phyloP scores from a whole-genome alignment of 2,888 invertebrate species.

The Serripes groenlandicus region DNA sequence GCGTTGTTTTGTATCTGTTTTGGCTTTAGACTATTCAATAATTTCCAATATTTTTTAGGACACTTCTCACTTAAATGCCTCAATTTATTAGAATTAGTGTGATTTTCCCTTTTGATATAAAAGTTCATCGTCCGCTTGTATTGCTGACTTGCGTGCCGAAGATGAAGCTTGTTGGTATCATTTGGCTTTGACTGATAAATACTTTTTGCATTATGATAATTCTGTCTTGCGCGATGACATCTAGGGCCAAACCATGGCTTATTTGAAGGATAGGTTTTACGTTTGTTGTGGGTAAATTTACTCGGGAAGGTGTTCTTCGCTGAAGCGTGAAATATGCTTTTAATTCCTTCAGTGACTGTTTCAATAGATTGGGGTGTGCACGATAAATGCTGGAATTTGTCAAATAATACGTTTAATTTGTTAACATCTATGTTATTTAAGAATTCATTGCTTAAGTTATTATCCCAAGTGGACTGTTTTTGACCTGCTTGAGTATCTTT shows the following conservation, averaged over 20 bases:
- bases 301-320: too few relatives aligned
- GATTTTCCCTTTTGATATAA: slow-evolving; percentile 12
- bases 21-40: slow-evolving; percentile 25
- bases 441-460: too few relatives aligned
- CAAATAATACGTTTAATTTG: too few relatives aligned
- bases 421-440: too few relatives aligned
- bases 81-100: slow-evolving; percentile 11
- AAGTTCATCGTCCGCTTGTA: slow-evolving; percentile 28
- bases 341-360: too few relatives aligned
- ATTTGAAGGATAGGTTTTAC: neutral
- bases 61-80: neutral
- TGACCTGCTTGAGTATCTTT: too few relatives aligned
- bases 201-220: slow-evolving; percentile 18
- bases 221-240: slow-evolving; percentile 16
- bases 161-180: neutral
- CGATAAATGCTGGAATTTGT: too few relatives aligned
- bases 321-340: too few relatives aligned
- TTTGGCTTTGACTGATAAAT: slow-evolving; percentile 1
- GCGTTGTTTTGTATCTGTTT: slow-evolving; percentile 2
- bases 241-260: slow-evolving; percentile 37
- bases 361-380: too few relatives aligned
- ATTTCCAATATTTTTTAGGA: slow-evolving; percentile 37
- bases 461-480: too few relatives aligned
- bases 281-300: too few relatives aligned
- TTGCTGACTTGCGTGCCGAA: slow-evolving; percentile 14